phyloP scores from a whole-genome alignment of 1,140 invertebrate species.

The Bombus terrestris region DNA sequence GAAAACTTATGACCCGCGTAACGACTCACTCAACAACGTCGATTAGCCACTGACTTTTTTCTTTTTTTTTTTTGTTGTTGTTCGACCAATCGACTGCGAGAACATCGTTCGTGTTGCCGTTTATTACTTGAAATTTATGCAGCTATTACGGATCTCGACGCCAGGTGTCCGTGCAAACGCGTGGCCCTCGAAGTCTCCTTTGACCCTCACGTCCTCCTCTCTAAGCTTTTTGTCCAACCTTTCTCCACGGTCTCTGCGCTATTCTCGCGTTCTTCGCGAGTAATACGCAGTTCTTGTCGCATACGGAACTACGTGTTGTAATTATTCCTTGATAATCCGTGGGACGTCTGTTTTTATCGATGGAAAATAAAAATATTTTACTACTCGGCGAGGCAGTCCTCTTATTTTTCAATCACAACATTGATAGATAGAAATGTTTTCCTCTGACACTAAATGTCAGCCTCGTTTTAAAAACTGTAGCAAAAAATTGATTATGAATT shows the following conservation, averaged over 20 bases:
- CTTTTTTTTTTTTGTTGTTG: background rate
- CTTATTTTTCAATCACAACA: no score
- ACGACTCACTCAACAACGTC: constrained; percentile 38
- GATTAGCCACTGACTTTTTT: constrained; percentile 49
- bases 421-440: no score
- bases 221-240: constrained; percentile 18
- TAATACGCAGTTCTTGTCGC: background rate
- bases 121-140: constrained; percentile 70
- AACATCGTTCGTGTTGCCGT: constrained; percentile 26
- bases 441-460: no score
- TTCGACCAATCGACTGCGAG: background rate
- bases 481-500: no score
- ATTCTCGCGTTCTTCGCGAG: background rate
- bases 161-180: constrained; percentile 62
- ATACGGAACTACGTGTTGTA: background rate
- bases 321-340: no score
- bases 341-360: no score
- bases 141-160: constrained; percentile 64
- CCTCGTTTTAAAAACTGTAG: no score
- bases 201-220: constrained; percentile 67
- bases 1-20: constrained; percentile 23
- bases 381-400: no score
- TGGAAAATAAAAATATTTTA: no score
- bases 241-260: constrained; percentile 12
- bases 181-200: constrained; percentile 36